These are phyloP conservation scores for Pachypanchax playfairii DNA, from an alignment of 2,113 vertebrate genomes.

Conservation along the genomic window DNA sequence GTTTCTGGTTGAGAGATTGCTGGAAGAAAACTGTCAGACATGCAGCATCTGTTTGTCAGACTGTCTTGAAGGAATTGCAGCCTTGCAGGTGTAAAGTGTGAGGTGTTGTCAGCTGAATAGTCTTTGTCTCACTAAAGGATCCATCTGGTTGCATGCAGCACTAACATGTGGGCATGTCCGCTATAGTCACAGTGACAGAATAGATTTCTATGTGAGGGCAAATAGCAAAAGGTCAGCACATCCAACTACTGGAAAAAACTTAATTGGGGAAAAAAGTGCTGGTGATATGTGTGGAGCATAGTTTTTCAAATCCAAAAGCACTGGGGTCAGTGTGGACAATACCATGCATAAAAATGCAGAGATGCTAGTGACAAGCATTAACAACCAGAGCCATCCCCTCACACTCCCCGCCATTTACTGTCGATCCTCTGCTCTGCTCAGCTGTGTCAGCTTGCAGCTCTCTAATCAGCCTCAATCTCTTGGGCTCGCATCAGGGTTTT, in stretches of 20 bases:
- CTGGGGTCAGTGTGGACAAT: slow-evolving; percentile 15
- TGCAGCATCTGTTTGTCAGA: slow-evolving; percentile 66
- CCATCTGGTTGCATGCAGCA: slow-evolving; percentile 21
- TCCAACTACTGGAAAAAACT: slow-evolving; percentile 26
- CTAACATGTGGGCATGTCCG: slow-evolving; percentile 9
- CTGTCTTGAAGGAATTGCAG: slow-evolving; percentile 38
- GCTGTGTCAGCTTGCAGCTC: slow-evolving; percentile 47
- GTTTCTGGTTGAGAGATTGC: slow-evolving; percentile 42
- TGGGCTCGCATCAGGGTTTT: slow-evolving; percentile 57
- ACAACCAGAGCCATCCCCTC: slow-evolving; percentile 30
- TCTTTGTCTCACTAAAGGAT: slow-evolving; percentile 41
- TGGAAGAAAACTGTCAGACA: slow-evolving; percentile 44
- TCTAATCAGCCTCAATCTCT: slow-evolving; percentile 28
- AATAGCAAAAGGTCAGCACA: slow-evolving; percentile 44
- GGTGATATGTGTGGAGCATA: slow-evolving; percentile 11
- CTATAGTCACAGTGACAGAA: slow-evolving; percentile 38
- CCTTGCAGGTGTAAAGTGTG: slow-evolving; percentile 45
- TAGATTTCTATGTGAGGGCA: slow-evolving; percentile 33
- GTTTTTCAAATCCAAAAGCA: slow-evolving; percentile 33
- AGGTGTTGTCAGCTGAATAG: slow-evolving; percentile 31
- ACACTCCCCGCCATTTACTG: slow-evolving; percentile 34
- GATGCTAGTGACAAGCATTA: slow-evolving; percentile 49
- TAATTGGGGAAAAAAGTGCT: neutral
- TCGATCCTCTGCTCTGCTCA: slow-evolving; percentile 23
- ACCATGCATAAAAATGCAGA: slow-evolving; percentile 33